A percentile compares a stretch with the other conserved stretches of the same genome.
These are phyloP conservation scores for Ifrita kowaldi DNA, from an alignment of 2,113 vertebrate genomes.

Conservation along the genomic window DNA sequence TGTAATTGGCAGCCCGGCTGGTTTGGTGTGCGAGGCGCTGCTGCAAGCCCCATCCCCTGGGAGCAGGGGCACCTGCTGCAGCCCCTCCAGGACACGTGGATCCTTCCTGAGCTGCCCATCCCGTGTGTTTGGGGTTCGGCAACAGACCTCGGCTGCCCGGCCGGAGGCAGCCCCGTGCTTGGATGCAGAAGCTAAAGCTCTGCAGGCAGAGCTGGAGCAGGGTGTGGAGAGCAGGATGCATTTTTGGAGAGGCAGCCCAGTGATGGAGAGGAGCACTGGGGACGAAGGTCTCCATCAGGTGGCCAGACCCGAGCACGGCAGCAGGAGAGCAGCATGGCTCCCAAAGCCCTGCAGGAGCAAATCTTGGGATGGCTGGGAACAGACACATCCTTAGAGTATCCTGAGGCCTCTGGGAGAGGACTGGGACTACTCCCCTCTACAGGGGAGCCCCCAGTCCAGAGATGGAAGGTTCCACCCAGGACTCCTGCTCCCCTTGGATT, in stretches of 20 bases:
- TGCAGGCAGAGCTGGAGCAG: not conserved
- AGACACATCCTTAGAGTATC: not conserved
- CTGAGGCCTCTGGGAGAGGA: not conserved
- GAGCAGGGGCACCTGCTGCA: not conserved
- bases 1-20: not conserved
- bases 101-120: not conserved
- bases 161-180: not conserved
- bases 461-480: not conserved
- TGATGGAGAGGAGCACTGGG: not conserved
- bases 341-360: not conserved
- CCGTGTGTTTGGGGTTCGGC: not conserved
- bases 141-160: not conserved
- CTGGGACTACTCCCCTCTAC: not conserved
- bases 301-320: constrained; percentile 15
- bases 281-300: constrained; percentile 51
- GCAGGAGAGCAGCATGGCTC: not conserved
- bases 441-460: not conserved
- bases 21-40: not conserved
- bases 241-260: not conserved
- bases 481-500: not conserved
- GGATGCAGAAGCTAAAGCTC: not conserved
- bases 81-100: fast-evolving
- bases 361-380: not conserved
- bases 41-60: not conserved
- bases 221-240: not conserved